Conservation (phyloP, 2,113 vertebrate species). For the Ahaetulla prasina region DNA sequence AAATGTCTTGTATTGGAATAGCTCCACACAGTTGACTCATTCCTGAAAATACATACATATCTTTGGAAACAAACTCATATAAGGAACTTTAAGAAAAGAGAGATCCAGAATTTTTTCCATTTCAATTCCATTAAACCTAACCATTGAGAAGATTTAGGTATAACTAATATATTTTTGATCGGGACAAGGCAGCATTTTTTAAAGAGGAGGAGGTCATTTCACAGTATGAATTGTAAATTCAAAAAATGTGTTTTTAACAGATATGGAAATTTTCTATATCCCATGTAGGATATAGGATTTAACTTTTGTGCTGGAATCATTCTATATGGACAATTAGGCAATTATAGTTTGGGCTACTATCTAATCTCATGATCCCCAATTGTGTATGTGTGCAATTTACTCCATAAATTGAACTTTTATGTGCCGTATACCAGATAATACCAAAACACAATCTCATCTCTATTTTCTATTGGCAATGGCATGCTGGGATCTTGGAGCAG, state of each 20-base stretch:
- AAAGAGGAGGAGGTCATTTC: background rate
- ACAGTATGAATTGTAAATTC: background rate
- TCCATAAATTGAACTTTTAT: background rate
- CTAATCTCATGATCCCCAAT: background rate
- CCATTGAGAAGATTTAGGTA: background rate
- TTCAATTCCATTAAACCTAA: background rate
- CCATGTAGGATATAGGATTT: background rate
- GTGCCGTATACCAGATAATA: background rate
- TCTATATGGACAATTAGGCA: conserved; percentile 15
- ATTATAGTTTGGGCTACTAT: accelerated
- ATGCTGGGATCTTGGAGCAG: background rate
- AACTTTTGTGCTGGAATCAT: background rate
- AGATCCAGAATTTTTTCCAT: background rate
- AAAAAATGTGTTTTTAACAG: background rate
- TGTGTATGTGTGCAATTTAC: accelerated
- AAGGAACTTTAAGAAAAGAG: background rate
- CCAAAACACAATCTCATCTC: background rate
- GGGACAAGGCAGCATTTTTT: background rate
- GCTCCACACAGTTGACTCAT: background rate
- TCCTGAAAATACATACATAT: background rate
- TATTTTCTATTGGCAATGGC: background rate
- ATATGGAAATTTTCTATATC: accelerated
- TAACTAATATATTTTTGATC: background rate
- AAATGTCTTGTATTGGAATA: background rate
- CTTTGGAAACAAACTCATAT: background rate